Evolutionary conservation across 2,113 vertebrate species (phyloP).

Genomic region (Benitochromis conjunctus): DNA sequence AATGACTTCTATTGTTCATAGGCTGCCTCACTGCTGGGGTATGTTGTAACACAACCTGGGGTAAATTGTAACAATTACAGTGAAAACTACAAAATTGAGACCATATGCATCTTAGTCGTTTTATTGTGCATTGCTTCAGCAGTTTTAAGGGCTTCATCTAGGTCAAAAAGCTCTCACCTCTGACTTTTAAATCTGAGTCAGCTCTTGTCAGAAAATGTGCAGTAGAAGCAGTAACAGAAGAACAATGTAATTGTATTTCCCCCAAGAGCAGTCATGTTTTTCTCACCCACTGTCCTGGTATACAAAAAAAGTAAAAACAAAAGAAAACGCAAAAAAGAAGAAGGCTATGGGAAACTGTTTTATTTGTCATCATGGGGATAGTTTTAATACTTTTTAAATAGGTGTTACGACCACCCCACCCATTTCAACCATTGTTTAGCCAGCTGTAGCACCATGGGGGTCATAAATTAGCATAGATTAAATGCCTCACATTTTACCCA

Average conservation of each 20-base stretch:
- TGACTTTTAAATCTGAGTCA: background rate
- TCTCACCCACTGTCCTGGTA: background rate
- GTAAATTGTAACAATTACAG: background rate
- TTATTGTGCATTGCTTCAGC: background rate
- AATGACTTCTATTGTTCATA: background rate
- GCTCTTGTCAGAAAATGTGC: background rate
- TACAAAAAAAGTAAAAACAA: background rate
- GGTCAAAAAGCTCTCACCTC: background rate
- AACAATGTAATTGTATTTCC: background rate
- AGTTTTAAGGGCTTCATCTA: background rate
- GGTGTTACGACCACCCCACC: background rate
- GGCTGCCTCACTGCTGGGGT: background rate
- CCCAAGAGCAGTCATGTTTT: background rate
- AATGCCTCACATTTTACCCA: background rate
- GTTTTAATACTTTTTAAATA: background rate
- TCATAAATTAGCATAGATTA: background rate
- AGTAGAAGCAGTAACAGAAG: background rate
- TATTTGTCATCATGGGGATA: background rate
- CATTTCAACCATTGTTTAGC: background rate
- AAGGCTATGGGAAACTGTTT: background rate
- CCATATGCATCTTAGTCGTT: background rate
- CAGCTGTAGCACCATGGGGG: background rate
- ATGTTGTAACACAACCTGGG: background rate
- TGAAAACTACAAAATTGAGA: background rate
- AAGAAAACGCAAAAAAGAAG: background rate